Percentiles rank a stretch among this genome's conserved stretches.
phyloP scores from a whole-genome alignment of 2,797 vertebrate species.

The Etheostoma perlongum region DNA sequence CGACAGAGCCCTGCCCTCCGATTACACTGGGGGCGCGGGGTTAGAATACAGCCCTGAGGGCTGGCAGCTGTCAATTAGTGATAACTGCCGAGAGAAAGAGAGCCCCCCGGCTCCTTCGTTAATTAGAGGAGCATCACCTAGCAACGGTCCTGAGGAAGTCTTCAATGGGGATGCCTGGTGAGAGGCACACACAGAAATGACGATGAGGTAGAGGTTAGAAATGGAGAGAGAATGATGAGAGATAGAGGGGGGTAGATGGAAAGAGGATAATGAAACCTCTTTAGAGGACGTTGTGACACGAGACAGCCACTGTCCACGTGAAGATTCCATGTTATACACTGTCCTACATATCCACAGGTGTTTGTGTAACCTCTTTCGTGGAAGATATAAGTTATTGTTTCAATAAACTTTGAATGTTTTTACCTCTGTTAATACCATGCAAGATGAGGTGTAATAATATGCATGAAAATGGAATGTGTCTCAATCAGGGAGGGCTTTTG shows the following conservation, averaged over 20 bases:
- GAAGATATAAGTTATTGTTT: constrained; percentile 38
- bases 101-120: constrained; percentile 74
- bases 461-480: constrained; percentile 40
- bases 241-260: constrained; percentile 64
- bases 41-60: constrained; percentile 96
- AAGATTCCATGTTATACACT: constrained; percentile 12
- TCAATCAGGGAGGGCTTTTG: constrained; percentile 54
- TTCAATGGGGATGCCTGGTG: constrained; percentile 87
- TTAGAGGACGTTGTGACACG: constrained; percentile 59
- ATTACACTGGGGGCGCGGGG: constrained; percentile 93
- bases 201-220: constrained; percentile 57
- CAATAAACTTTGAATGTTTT: constrained; percentile 30
- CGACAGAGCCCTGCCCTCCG: constrained; percentile 92
- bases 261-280: constrained; percentile 73
- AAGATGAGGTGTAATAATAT: constrained; percentile 41
- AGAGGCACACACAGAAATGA: constrained; percentile 74
- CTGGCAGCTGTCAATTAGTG: constrained; percentile 99
- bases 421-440: background rate
- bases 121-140: constrained; percentile 94
- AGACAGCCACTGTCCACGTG: constrained; percentile 40
- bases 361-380: constrained; percentile 4
- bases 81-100: constrained; percentile 89
- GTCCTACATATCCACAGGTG: constrained; percentile 61
- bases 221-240: constrained; percentile 63
- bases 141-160: constrained; percentile 88